Percentiles rank a stretch among this genome's conserved stretches.
Evolutionary conservation across 2,113 vertebrate genomes (phyloP).

Genomic region (Aegypius monachus): DNA sequence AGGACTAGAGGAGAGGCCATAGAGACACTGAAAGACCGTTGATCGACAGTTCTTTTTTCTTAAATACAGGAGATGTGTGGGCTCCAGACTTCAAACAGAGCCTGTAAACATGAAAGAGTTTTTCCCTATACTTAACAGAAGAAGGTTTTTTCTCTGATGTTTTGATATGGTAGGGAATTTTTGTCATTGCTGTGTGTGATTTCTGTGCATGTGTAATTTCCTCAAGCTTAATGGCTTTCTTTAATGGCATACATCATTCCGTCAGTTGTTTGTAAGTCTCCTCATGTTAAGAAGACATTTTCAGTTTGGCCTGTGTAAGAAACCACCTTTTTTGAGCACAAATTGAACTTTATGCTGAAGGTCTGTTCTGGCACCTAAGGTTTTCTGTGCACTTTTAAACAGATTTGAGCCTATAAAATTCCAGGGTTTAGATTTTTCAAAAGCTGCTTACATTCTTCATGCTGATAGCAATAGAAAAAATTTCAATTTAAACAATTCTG

Average conservation of each 20-base stretch:
- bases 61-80: background rate
- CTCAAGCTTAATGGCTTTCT: background rate
- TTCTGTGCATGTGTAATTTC: conserved; percentile 3
- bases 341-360: background rate
- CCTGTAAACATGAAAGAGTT: conserved; percentile 14
- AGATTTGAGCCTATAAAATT: background rate
- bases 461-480: background rate
- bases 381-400: background rate
- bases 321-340: background rate
- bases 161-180: background rate
- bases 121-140: background rate
- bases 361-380: background rate
- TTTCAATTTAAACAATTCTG: background rate
- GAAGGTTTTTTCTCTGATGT: background rate
- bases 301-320: background rate
- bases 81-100: background rate
- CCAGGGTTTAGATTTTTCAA: background rate
- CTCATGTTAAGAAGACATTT: background rate
- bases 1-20: background rate
- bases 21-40: background rate
- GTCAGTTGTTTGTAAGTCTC: background rate
- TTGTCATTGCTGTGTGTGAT: background rate
- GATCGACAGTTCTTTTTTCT: background rate
- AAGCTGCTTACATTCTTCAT: background rate
- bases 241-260: background rate